Evolutionary conservation across 2,113 vertebrate species (phyloP).

Genomic region (Larimichthys crocea): DNA sequence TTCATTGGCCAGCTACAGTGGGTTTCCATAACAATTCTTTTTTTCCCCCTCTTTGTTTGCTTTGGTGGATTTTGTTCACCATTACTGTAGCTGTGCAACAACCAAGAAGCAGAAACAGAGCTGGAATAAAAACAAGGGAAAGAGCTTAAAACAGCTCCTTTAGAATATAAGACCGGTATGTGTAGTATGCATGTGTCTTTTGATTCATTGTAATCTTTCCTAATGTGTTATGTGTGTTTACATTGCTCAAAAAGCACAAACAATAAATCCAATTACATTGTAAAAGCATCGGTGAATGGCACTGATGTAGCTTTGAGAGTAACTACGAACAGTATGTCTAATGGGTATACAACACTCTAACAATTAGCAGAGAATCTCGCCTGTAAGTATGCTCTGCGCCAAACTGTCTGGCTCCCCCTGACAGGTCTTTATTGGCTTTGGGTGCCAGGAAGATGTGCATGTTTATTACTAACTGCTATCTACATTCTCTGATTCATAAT

Average conservation of each 20-base stretch:
- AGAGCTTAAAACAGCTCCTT: constrained; percentile 16
- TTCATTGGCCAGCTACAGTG: constrained; percentile 33
- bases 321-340: constrained; percentile 54
- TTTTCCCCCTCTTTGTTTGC: neutral
- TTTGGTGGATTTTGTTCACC: constrained; percentile 34
- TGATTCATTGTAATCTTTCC: constrained; percentile 22
- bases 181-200: neutral
- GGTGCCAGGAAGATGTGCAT: constrained; percentile 73
- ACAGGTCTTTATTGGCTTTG: constrained; percentile 71
- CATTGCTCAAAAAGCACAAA: constrained; percentile 23
- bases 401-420: constrained; percentile 72
- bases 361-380: constrained; percentile 70
- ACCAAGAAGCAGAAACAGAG: constrained; percentile 6
- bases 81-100: constrained; percentile 22
- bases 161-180: neutral
- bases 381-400: constrained; percentile 69
- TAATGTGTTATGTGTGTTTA: constrained; percentile 23
- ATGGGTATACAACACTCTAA: constrained; percentile 56
- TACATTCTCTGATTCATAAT: constrained; percentile 64
- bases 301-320: constrained; percentile 48
- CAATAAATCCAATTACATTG: constrained; percentile 42
- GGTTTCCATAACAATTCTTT: constrained; percentile 2
- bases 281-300: constrained; percentile 41
- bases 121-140: neutral
- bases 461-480: constrained; percentile 69